Evolutionary conservation across 2,888 invertebrate genomes (phyloP), one percentile per base, ranked within the genome.

Genomic region (Drosophila phalerata): DNA sequence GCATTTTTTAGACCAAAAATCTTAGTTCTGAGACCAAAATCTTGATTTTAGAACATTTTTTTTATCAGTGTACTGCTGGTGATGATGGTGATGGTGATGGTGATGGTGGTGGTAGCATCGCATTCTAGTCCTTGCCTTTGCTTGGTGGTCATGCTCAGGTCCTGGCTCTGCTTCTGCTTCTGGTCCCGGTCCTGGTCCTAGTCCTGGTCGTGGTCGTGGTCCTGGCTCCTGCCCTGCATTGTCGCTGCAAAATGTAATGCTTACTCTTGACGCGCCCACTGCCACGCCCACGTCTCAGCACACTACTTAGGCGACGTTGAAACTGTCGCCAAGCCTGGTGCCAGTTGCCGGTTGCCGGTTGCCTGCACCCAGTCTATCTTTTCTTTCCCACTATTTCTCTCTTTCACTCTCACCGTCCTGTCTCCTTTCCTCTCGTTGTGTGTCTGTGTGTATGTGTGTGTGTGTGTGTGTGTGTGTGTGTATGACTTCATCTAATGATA

Each of bases 401-500:
- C 8, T 15, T 17, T 15, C 38, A 10, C 6, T 25, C 48, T 19
- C 25, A 25, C 17, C 5, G 25, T 15, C 10, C 25, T 37, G 8
- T 40, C 10, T 17, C 37, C 6, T 8, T 32, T 9, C 13, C 22
- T 10, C 19, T 17, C 5, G 40, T 34, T 58, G 65, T 64, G 43
- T 62, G 62, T n/a, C n/a, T 64, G 45, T 68, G 70, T 71, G 67
- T 77, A 73, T 79, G 84, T n/a, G 43, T 62, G 62, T 64, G 45
- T 68, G 70, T 71, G 67, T 77, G 72, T 79, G 84, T n/a, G n/a
- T n/a, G 43, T 62, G 62, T 64, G 45, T 68, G 70, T 71, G 67
- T 77, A 73, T 79, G 84, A 83, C 85, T 86, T 80, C 68, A 80
- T 81, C 88, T 85, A 83, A 91, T 91, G 91, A 91, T 91, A 91